A percentile compares a stretch with the other conserved stretches of the same genome.
phyloP scores from a whole-genome alignment of 92 coral and sea anemone genomes.

The Anthopleura xanthogrammica region DNA sequence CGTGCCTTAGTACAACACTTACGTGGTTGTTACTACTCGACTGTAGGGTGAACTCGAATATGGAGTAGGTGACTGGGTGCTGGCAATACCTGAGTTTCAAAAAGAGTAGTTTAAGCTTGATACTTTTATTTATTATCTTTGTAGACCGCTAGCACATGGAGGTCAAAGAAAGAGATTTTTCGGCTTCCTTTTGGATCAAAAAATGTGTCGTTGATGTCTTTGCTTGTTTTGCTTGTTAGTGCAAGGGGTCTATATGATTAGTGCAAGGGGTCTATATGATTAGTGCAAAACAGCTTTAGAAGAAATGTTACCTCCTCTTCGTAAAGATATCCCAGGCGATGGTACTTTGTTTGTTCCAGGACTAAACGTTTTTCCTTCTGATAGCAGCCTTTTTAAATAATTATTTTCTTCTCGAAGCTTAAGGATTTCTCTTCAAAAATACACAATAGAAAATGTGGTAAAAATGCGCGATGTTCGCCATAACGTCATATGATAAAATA shows the following conservation, averaged over 20 bases:
- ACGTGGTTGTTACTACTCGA: constrained; percentile 53
- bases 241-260: too few species aligned
- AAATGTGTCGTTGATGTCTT: too few species aligned
- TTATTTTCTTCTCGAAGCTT: constrained; percentile 69
- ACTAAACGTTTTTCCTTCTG: constrained; percentile 25
- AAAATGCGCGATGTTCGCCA: background rate
- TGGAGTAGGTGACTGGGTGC: constrained; percentile 38
- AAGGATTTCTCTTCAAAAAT: constrained; percentile 43
- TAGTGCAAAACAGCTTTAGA: background rate
- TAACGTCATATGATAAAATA: too few species aligned
- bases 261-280: too few species aligned
- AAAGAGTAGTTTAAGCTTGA: background rate
- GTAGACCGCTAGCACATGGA: background rate
- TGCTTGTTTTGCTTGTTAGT: too few species aligned
- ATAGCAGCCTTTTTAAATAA: constrained; percentile 55
- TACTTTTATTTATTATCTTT: too few species aligned
- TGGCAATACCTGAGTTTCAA: background rate
- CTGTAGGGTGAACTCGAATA: constrained; percentile 56
- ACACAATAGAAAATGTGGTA: background rate
- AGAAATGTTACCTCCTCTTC: constrained; percentile 40
- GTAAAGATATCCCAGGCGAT: constrained; percentile 30
- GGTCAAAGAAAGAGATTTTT: background rate
- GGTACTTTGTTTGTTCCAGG: constrained; percentile 14
- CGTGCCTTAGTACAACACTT: background rate
- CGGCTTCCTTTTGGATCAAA: too few species aligned